Evolutionary conservation across 2,797 vertebrate genomes (phyloP), one percentile per base, ranked within the genome.

Genomic region (Danio choprae): DNA sequence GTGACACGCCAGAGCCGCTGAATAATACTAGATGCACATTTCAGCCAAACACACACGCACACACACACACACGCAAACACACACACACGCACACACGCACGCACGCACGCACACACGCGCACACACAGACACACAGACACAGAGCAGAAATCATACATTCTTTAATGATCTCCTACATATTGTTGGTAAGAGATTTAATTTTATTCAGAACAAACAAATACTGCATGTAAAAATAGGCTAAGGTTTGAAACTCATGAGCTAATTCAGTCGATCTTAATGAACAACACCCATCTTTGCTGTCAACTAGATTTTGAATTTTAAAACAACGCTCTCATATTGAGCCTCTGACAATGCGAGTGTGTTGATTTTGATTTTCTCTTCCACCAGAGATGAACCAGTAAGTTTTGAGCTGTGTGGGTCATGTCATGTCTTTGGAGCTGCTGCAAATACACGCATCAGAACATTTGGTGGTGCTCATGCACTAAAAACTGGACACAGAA

Each of bases 21-120:
- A 60, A 78, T 83, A 64, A 81, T 77, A 72, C 55, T 56, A 48
- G 44, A 73, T 70, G 77, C 50, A 64, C n/a, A 60, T 75, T 79
- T 74, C 63, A 74, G 63, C 75, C 72, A 48, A 20, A 50, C 15
- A 53, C 9, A 70, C 3, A n/a, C n/a, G 18, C 56, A 55, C 51
- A 43, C 41, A 43, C n/a, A n/a, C n/a, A n/a, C n/a, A n/a, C n/a
- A 64, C 78, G 73, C 29, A 62, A 20, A 74, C 43, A 53, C 62
- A 55, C 48, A 41, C 46, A 70, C 3, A n/a, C n/a, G 18, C 56
- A 55, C 51, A 43, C 41, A 43, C n/a, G n/a, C n/a, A n/a, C n/a
- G n/a, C n/a, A 64, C 78, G 73, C 29, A 62, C 20, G 74, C 43
- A 53, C 62, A 55, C 48, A n/a, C 87, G 83, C 77, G 87, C 81